Evolutionary conservation across 1,140 invertebrate species (phyloP).

Genomic region (Drosophila prosaltans): DNA sequence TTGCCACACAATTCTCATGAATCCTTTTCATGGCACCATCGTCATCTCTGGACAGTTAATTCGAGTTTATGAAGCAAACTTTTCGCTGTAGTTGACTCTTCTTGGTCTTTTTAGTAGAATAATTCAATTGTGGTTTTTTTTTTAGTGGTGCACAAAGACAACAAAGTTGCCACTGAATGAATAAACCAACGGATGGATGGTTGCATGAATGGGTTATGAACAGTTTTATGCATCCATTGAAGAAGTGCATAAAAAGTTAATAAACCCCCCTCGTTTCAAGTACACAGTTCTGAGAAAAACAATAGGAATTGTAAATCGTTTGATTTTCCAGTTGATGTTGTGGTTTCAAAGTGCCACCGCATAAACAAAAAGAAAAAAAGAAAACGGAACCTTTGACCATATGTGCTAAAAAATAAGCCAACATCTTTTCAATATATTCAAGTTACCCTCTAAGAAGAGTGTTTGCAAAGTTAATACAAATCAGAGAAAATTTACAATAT

Average conservation of each 20-base stretch:
- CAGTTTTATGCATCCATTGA: constrained; percentile 53
- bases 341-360: constrained; percentile 56
- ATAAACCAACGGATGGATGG: background rate
- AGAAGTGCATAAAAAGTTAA: constrained; percentile 71
- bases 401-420: constrained; percentile 57
- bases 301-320: constrained; percentile 48
- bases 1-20: constrained; percentile 24
- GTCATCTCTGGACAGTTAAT: constrained; percentile 34
- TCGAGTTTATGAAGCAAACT: constrained; percentile 59
- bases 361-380: background rate
- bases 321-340: constrained; percentile 71
- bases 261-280: constrained; percentile 40
- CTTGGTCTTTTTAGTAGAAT: constrained; percentile 2
- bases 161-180: constrained; percentile 47
- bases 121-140: constrained; percentile 6
- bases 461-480: background rate
- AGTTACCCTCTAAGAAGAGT: background rate
- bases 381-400: constrained; percentile 65
- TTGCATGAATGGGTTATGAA: constrained; percentile 61
- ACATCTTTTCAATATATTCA: background rate
- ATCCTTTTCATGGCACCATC: background rate
- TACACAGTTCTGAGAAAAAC: constrained; percentile 47
- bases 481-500: no score
- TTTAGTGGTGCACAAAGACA: constrained; percentile 30
- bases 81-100: background rate